phyloP scores from a whole-genome alignment of 1,140 invertebrate genomes.

The Episyrphus balteatus region DNA sequence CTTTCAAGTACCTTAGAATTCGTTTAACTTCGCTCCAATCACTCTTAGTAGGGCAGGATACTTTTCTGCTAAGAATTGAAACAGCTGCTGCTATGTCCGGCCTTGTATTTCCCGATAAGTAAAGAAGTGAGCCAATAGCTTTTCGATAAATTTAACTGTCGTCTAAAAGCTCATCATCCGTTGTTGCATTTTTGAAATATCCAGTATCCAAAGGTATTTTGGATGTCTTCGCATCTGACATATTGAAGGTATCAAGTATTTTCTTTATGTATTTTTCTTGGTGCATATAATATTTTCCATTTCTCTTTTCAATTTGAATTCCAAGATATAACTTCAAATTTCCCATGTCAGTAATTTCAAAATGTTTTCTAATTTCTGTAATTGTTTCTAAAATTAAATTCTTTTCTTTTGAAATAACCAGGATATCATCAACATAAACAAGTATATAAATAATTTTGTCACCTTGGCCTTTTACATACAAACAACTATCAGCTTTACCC shows the following conservation, averaged over 20 bases:
- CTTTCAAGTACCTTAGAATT: conserved; percentile 27
- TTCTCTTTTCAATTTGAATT: background rate
- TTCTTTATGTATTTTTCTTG: conserved; percentile 1
- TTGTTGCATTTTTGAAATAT: conserved; percentile 1
- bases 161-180: background rate
- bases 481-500: conserved; percentile 17
- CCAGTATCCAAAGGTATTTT: conserved; percentile 2
- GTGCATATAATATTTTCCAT: conserved; percentile 1
- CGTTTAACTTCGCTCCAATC: conserved; percentile 28
- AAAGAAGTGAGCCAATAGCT: conserved; percentile 25
- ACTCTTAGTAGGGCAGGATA: conserved; percentile 6
- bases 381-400: too few species aligned
- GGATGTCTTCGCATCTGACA: background rate
- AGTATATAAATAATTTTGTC: conserved; percentile 15
- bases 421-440: too few species aligned
- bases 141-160: conserved; percentile 22
- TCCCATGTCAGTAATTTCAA: too few species aligned
- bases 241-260: too few species aligned
- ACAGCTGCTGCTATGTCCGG: too few species aligned
- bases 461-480: conserved; percentile 22
- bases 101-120: conserved; percentile 24
- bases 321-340: too few species aligned
- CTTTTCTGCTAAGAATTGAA: too few species aligned
- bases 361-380: too few species aligned
- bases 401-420: too few species aligned